A percentile compares a stretch with the other conserved stretches of the same genome.
Evolutionary conservation across 2,888 invertebrate species (phyloP).

Genomic region (Pandemis cinnamomeana): DNA sequence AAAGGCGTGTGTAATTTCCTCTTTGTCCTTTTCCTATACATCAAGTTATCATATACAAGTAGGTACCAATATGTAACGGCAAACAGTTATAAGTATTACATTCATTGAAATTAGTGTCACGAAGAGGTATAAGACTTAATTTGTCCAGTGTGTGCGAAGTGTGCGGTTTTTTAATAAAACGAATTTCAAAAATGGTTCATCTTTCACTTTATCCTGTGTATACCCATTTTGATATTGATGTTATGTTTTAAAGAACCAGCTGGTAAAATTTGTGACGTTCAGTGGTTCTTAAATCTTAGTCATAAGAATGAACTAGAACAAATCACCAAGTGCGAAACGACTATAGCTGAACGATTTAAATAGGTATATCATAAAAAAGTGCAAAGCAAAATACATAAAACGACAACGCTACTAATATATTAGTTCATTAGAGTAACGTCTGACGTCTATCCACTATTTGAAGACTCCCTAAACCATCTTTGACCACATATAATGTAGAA

Average conservation of each 20-base stretch:
- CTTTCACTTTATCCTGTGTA: background rate
- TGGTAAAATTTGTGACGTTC: no score
- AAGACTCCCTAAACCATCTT: background rate
- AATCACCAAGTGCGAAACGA: background rate
- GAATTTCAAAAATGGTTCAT: constrained; percentile 33
- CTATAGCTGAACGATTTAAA: background rate
- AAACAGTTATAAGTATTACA: constrained; percentile 40
- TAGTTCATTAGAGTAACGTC: no score
- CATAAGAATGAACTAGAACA: background rate
- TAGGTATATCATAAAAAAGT: no score
- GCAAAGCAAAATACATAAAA: no score
- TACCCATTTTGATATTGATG: background rate
- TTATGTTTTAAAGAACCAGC: no score
- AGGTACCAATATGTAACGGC: constrained; percentile 9
- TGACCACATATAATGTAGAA: background rate
- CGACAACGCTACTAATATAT: no score
- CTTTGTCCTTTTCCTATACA: background rate
- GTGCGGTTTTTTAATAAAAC: constrained; percentile 74
- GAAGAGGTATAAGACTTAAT: constrained; percentile 81
- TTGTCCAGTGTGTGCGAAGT: constrained; percentile 64
- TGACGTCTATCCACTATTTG: background rate
- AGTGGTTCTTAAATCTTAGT: no score
- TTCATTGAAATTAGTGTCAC: constrained; percentile 51
- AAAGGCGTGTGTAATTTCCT: background rate
- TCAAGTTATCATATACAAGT: background rate